These are phyloP conservation scores for Cistogaster globosa DNA, from an alignment of 2,888 invertebrate genomes.

Conservation along the genomic window DNA sequence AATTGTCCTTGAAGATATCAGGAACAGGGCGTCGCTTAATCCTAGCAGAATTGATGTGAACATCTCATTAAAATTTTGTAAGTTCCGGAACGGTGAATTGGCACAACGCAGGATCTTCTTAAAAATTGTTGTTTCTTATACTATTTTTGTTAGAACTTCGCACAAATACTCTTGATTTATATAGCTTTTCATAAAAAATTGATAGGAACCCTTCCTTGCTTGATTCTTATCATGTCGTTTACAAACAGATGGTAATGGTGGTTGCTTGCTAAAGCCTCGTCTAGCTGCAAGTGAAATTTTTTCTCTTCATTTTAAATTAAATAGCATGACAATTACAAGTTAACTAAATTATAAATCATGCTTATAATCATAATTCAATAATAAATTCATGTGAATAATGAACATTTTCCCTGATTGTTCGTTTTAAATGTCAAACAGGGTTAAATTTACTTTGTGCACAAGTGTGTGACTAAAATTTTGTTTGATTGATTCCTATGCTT, in stretches of 20 bases:
- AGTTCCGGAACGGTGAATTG: too few relatives aligned
- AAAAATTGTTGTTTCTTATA: too few relatives aligned
- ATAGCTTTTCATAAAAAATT: too few relatives aligned
- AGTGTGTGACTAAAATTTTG: constrained; percentile 3
- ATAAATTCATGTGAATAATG: constrained; percentile 19
- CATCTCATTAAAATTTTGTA: too few relatives aligned
- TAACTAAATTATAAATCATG: constrained; percentile 73
- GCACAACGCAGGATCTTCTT: too few relatives aligned
- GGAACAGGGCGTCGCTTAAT: too few relatives aligned
- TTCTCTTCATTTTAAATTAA: constrained; percentile 41
- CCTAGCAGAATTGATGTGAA: too few relatives aligned
- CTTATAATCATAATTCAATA: constrained; percentile 68
- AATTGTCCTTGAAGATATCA: too few relatives aligned
- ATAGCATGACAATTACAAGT: constrained; percentile 72
- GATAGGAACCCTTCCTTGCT: too few relatives aligned
- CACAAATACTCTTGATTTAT: too few relatives aligned
- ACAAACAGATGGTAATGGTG: not conserved
- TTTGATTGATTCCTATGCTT: constrained; percentile 63
- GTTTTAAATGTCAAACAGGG: constrained; percentile 40
- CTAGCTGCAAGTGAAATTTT: not conserved
- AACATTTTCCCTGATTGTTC: constrained; percentile 13
- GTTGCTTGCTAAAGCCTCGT: not conserved
- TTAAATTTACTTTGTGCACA: constrained; percentile 13
- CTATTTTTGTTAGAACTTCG: too few relatives aligned
- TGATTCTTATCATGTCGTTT: not conserved